phyloP scores from a whole-genome alignment of 1,140 invertebrate genomes.

The Drosophila willistoni region DNA sequence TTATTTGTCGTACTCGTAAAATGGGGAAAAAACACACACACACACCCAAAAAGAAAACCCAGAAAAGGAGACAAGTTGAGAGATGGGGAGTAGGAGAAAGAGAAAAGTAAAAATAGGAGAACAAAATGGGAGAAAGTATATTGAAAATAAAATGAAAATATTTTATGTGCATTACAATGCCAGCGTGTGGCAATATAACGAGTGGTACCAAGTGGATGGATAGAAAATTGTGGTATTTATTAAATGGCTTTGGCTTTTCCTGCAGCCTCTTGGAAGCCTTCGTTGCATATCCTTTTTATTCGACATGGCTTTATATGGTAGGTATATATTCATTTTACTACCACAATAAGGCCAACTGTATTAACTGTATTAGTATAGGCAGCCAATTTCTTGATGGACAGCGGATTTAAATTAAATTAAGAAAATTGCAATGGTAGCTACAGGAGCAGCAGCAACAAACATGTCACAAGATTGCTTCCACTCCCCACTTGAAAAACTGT shows the following conservation, averaged over 20 bases:
- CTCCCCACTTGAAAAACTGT: slow-evolving; percentile 44
- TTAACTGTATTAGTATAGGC: slow-evolving; percentile 45
- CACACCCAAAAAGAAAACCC: slow-evolving; percentile 1
- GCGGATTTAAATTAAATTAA: slow-evolving; percentile 68
- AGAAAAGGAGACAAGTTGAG: neutral
- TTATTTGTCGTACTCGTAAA: slow-evolving; percentile 80
- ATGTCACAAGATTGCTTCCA: neutral
- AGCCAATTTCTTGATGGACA: slow-evolving; percentile 52
- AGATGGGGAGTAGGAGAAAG: slow-evolving; percentile 34
- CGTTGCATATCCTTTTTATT: slow-evolving; percentile 22
- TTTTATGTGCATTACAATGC: slow-evolving; percentile 73
- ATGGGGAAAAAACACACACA: slow-evolving; percentile 46
- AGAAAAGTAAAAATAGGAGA: slow-evolving; percentile 3
- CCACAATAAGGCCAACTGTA: slow-evolving; percentile 43
- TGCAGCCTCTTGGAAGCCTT: slow-evolving; percentile 13
- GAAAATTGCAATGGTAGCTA: slow-evolving; percentile 52
- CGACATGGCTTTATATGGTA: slow-evolving; percentile 36
- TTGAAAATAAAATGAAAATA: slow-evolving; percentile 79
- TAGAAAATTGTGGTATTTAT: slow-evolving; percentile 79
- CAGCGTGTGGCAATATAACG: slow-evolving; percentile 70
- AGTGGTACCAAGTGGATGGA: slow-evolving; percentile 47
- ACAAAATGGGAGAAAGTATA: slow-evolving; percentile 50
- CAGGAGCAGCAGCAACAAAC: slow-evolving; percentile 25
- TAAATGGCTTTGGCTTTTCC: slow-evolving; percentile 66
- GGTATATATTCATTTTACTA: slow-evolving; percentile 45